phyloP scores from a whole-genome alignment of 2,888 invertebrate species.

The Emmelina monodactyla region DNA sequence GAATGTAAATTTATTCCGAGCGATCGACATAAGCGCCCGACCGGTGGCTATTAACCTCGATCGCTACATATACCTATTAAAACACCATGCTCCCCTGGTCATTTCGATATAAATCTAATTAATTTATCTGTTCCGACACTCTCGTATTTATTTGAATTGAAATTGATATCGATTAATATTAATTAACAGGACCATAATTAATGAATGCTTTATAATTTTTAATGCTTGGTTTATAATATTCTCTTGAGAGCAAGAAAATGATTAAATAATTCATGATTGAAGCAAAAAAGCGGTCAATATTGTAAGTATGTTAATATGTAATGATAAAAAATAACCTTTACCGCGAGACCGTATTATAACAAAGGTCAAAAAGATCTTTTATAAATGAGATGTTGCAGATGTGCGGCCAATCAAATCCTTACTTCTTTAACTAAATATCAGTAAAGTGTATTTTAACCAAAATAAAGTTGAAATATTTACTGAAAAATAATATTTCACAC shows the following conservation, averaged over 20 bases:
- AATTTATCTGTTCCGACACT: constrained; percentile 32
- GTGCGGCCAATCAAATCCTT: neutral
- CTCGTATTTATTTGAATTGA: constrained; percentile 7
- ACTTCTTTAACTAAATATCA: neutral
- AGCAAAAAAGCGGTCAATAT: neutral
- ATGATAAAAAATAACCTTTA: constrained; percentile 1
- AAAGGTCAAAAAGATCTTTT: neutral
- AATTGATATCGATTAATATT: constrained; percentile 7
- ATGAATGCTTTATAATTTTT: too few relatives aligned
- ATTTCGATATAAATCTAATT: constrained; percentile 34
- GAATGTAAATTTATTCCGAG: constrained; percentile 59
- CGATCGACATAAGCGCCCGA: constrained; percentile 51
- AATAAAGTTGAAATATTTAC: too few relatives aligned
- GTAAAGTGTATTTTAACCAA: too few relatives aligned
- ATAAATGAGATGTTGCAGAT: neutral
- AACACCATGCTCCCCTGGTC: constrained; percentile 35
- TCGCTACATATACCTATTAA: constrained; percentile 39
- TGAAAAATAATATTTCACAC: too few relatives aligned
- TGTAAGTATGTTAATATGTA: neutral
- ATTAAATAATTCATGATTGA: neutral
- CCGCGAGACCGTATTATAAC: neutral
- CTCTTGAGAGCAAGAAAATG: too few relatives aligned
- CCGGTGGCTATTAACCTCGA: constrained; percentile 56
- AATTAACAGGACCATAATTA: too few relatives aligned
- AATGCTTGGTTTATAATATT: too few relatives aligned